Conservation (phyloP, 2,888 invertebrate genomes). For the Euspilapteryx auroguttella region DNA sequence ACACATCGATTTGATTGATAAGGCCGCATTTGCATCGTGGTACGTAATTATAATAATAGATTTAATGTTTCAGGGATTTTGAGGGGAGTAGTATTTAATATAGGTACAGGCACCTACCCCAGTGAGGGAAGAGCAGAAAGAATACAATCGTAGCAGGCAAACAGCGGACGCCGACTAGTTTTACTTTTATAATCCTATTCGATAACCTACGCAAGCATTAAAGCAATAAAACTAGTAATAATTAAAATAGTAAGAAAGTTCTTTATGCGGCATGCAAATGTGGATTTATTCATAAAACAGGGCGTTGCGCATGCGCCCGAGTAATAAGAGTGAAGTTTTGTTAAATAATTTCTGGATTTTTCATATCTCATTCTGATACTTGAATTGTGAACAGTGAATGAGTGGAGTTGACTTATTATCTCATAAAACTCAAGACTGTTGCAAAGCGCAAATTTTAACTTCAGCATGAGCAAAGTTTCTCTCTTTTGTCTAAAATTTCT, state of each 20-base stretch:
- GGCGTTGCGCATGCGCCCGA: conserved; percentile 1
- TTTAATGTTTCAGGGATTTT: too few relatives aligned
- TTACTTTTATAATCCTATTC: background rate
- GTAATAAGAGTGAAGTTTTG: conserved; percentile 3
- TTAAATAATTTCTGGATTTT: conserved; percentile 20
- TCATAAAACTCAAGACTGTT: background rate
- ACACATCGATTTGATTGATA: too few relatives aligned
- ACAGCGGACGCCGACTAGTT: too few relatives aligned
- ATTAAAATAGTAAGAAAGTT: background rate
- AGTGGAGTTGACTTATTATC: conserved; percentile 13
- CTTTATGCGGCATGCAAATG: background rate
- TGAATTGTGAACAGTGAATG: conserved; percentile 14
- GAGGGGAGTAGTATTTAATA: too few relatives aligned
- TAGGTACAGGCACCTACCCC: too few relatives aligned
- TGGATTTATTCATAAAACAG: conserved; percentile 1
- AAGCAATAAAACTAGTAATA: background rate
- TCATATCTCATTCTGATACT: conserved; percentile 44
- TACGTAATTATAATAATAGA: too few relatives aligned
- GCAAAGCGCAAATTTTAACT: too few relatives aligned
- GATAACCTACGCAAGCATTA: background rate
- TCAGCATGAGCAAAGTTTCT: too few relatives aligned
- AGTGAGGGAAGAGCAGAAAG: too few relatives aligned
- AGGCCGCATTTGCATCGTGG: too few relatives aligned
- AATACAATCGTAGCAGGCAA: too few relatives aligned
- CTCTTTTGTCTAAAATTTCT: too few relatives aligned